Evolutionary conservation across 2,113 vertebrate species (phyloP).

Genomic region (Chunga burmeisteri): DNA sequence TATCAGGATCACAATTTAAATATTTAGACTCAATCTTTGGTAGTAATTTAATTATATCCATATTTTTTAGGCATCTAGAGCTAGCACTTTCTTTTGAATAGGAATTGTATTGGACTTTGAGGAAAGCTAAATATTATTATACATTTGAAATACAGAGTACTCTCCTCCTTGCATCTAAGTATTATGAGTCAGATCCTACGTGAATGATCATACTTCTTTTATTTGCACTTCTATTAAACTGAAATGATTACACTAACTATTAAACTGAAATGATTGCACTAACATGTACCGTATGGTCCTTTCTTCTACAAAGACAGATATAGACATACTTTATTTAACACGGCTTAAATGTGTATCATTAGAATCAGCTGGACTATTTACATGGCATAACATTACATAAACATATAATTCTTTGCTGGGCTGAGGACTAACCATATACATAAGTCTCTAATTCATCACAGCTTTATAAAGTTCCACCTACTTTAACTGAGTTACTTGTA

Average conservation of each 20-base stretch:
- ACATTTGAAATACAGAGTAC: background rate
- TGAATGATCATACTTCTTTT: background rate
- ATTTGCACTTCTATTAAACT: background rate
- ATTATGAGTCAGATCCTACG: background rate
- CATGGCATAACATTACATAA: background rate
- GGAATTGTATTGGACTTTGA: background rate
- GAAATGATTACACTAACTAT: background rate
- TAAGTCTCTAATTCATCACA: background rate
- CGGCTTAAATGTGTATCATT: background rate
- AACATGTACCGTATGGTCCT: background rate
- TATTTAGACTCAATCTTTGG: background rate
- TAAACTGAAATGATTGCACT: background rate
- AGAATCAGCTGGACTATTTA: slow-evolving; percentile 1
- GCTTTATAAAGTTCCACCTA: background rate
- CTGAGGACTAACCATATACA: background rate
- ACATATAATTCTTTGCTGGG: background rate
- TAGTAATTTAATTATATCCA: background rate
- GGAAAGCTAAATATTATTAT: background rate
- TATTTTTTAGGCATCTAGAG: background rate
- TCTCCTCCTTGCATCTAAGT: background rate
- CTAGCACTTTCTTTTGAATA: background rate
- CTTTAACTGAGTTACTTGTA: background rate
- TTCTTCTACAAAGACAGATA: background rate
- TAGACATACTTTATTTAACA: background rate
- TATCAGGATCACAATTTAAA: slow-evolving; percentile 26